Percentiles rank a stretch among this genome's conserved stretches.
These are phyloP conservation scores for Protophormia terraenovae DNA, from an alignment of 2,888 invertebrate species.

Conservation along the genomic window DNA sequence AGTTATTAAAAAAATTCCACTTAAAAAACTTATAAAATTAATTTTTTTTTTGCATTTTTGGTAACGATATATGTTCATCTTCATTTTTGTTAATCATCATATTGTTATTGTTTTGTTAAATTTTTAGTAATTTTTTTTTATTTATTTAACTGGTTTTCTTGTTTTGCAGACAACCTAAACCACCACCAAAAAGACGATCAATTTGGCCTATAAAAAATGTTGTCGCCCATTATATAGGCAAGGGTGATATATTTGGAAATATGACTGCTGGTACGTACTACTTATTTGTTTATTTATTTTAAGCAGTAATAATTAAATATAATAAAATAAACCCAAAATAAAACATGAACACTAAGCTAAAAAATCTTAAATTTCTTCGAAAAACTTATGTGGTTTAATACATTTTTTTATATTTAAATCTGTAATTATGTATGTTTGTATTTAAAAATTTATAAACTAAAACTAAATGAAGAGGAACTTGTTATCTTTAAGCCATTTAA, in stretches of 20 bases:
- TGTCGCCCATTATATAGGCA: conserved; percentile 94
- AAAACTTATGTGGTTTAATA: background rate
- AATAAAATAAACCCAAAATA: background rate
- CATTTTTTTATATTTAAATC: background rate
- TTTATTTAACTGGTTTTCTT: conserved; percentile 58
- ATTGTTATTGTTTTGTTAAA: background rate
- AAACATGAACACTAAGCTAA: background rate
- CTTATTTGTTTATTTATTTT: background rate
- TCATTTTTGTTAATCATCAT: conserved; percentile 10
- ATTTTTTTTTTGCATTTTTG: too few species aligned
- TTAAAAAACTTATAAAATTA: too few species aligned
- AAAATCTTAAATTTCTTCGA: background rate
- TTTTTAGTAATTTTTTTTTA: conserved; percentile 7
- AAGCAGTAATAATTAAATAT: background rate
- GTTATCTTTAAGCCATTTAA: background rate
- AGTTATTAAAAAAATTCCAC: too few species aligned
- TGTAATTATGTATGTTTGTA: background rate
- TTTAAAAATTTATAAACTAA: background rate
- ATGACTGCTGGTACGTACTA: conserved; percentile 85
- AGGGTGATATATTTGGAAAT: conserved; percentile 89
- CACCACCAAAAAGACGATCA: conserved; percentile 77
- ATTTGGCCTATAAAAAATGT: conserved; percentile 82
- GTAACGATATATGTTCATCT: conserved; percentile 38
- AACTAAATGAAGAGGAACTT: background rate
- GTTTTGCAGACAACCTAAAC: conserved; percentile 76